Evolutionary conservation across 2,888 invertebrate genomes (phyloP), one percentile per base, ranked within the genome.

Genomic region (Parochlus steinenii): DNA sequence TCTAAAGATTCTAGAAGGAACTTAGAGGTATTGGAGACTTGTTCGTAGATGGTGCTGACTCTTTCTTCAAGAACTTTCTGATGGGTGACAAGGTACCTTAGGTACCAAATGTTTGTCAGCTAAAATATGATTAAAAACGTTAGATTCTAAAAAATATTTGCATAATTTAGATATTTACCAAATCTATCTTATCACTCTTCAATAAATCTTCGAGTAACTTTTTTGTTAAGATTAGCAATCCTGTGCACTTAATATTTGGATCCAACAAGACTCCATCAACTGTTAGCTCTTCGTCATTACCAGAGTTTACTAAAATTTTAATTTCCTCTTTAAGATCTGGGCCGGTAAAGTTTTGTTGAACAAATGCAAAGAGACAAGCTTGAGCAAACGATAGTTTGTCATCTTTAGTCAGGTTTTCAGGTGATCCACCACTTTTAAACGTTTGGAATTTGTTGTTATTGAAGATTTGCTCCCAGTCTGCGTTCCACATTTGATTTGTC

Each of bases 271-370:
- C 79, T 3, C 75, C 74, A 50, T 74, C 71, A 7, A 64, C 48
- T 18, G 66, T 60, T 14, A 75, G 51, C 41, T 56, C 48, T 14
- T 51, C 46, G 25, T 45, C 42, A 26, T 60, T 25, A 26, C 34
- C 26, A 6, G 26, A 18, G 3, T 24, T 22, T 5, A 32, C 19
- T 5, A 12, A 4, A 2, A 31, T 61, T 46, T 67, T 60, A 22
- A 63, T 42, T 26, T 51, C 45, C 28, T 55, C 48, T 1, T 62
- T 48, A 18, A 65, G 50, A 27, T 63, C 56, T 4, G 83, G 81
- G 1, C 87, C 80, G 32, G 76, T 75, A 69, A 83, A 89, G 57
- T 90, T 90, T 34, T 65, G 65, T 53, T 85, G 79, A 35, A 82
- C 67, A 57, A 87, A 90, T 17, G 67, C 64, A 32, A 78, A 61